Base-by-base conservation (phyloP, 1,140 invertebrate species). In the Heliconius nattereri region DNA sequence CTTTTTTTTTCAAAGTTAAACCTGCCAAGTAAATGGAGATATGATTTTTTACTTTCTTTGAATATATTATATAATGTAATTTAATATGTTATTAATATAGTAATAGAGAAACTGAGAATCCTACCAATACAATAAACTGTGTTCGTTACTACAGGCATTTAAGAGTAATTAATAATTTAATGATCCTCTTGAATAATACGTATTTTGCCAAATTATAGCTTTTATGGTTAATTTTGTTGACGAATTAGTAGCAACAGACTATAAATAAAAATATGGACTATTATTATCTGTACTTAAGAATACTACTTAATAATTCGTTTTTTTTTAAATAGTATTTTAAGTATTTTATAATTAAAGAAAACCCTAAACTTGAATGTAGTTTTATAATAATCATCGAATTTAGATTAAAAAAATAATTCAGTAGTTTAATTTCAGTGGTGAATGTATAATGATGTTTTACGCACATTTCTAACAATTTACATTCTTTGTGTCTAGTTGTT, bases 81-180 rank as follows among this genome's bases (percentile, higher is more conserved):
- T 57, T 57, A 57, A 57, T 57, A 7, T 19, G 3, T 13, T 45
- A 54, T 20, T 26, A 8, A 57, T 7, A 23, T 66, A 66, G 60
- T 26, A 13, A 26, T 66, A 66, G 13, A 20, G 23, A 66, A 29
- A 66, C 60, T 66, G 60, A 66, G 60, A 66, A 66, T 66, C 60
- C 60, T 66, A 66, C 60, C 60, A 66, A 66, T 66, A 66, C 60
- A 66, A 66, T 66, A 66, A 66, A 66, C 60, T 66, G 60, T 66
- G 60, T 66, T 66, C 60, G 60, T 29, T 66, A 66, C 60, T 66
- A 66, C 60, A 66, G 60, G 60, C 60, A 66, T 66, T 66, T 66
- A 66, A 66, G 60, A 16, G 16, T 66, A 29, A 29, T 66, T 6
- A 66, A 26, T 26, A 66, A 66, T 26, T 26, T 57, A 57, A n/a